These are phyloP conservation scores for Ophioninae sp. DNA, from an alignment of 2,888 invertebrate species.

Conservation along the genomic window DNA sequence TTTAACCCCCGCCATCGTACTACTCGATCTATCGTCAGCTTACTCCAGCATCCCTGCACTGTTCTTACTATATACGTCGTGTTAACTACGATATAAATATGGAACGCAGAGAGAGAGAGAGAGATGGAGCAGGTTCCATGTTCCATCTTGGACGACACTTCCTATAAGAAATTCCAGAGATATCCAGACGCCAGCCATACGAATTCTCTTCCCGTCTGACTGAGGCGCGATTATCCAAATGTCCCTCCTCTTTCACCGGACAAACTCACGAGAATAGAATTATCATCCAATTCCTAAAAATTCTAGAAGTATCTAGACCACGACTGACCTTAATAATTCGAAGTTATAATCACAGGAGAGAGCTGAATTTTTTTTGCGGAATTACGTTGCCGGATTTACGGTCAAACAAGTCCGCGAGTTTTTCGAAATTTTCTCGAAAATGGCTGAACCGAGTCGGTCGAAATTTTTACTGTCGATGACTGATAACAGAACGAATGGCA, in stretches of 20 bases:
- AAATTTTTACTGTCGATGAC: neutral
- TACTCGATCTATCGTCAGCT: constrained; percentile 44
- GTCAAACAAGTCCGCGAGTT: neutral
- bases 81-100: neutral
- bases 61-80: constrained; percentile 33
- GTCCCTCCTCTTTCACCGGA: neutral
- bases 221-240: neutral
- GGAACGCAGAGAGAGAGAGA: neutral
- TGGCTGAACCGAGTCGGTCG: neutral
- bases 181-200: neutral
- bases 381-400: too few relatives aligned
- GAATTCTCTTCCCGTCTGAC: neutral
- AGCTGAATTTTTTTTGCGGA: neutral
- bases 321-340: neutral
- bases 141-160: neutral
- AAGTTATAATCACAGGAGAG: neutral
- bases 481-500: neutral
- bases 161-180: neutral
- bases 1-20: constrained; percentile 55
- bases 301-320: neutral
- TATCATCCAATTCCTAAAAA: neutral
- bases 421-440: neutral
- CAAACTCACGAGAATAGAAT: neutral
- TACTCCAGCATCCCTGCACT: constrained; percentile 40
- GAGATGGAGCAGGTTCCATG: neutral